A percentile compares a stretch with the other conserved stretches of the same genome.
Evolutionary conservation across 2,797 vertebrate species (phyloP).

Genomic region (Spondyliosoma cantharus): DNA sequence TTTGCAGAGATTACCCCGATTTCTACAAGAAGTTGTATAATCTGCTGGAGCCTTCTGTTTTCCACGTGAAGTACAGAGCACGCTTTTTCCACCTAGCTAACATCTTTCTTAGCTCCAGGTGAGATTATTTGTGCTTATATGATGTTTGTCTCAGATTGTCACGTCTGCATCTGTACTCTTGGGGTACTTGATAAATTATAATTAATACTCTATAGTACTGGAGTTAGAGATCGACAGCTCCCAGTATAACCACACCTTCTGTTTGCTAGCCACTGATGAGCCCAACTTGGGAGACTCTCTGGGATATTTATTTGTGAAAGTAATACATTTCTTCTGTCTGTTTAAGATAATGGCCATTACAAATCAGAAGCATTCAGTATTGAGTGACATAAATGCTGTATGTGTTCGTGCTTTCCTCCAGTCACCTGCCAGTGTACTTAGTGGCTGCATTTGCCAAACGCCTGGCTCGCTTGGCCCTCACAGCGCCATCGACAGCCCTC

Average conservation of each 20-base stretch:
- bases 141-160: neutral
- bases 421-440: constrained; percentile 93
- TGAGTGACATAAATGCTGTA: neutral
- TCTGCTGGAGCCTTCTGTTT: constrained; percentile 92
- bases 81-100: constrained; percentile 94
- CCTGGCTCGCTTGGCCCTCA: constrained; percentile 90
- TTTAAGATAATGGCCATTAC: neutral
- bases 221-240: neutral
- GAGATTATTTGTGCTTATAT: constrained; percentile 55
- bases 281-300: neutral
- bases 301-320: neutral
- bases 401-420: constrained; percentile 65
- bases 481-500: constrained; percentile 89
- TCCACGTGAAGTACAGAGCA: constrained; percentile 93
- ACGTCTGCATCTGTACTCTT: neutral
- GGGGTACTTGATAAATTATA: neutral
- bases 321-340: neutral
- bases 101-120: constrained; percentile 96
- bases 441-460: constrained; percentile 96
- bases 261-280: neutral
- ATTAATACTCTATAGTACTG: neutral
- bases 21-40: constrained; percentile 96
- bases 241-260: neutral
- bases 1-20: constrained; percentile 93
- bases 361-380: neutral